Conservation (phyloP, 2,113 vertebrate species). For the Amphiprion ocellaris region DNA sequence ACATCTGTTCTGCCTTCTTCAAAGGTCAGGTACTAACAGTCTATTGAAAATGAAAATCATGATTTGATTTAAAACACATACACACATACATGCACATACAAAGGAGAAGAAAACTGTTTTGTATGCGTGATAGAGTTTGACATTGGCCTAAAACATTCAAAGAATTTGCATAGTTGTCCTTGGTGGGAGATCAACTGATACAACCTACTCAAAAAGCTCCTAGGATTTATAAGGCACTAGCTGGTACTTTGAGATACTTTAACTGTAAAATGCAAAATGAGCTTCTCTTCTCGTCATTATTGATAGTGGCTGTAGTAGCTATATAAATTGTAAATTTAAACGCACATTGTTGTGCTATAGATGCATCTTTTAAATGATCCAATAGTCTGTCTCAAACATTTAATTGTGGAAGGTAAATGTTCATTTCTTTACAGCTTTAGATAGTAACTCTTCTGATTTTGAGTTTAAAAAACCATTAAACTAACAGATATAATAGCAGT, state of each 20-base stretch:
- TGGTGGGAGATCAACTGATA: slow-evolving; percentile 1
- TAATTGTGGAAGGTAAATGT: too few relatives aligned
- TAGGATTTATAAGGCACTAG: slow-evolving; percentile 11
- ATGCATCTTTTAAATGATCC: too few relatives aligned
- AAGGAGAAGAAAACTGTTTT: neutral
- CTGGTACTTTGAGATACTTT: slow-evolving; percentile 8
- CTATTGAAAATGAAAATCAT: neutral
- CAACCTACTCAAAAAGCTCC: neutral
- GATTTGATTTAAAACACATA: neutral
- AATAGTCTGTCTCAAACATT: too few relatives aligned
- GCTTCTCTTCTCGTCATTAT: slow-evolving; percentile 8
- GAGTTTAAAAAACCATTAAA: too few relatives aligned
- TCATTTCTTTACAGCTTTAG: too few relatives aligned
- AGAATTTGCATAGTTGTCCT: neutral
- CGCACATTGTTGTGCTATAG: too few relatives aligned
- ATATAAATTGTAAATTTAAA: too few relatives aligned
- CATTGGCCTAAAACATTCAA: slow-evolving; percentile 15
- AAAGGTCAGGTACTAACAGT: neutral
- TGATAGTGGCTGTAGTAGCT: too few relatives aligned
- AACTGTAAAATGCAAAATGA: neutral
- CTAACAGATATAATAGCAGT: too few relatives aligned
- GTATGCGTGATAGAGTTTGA: neutral
- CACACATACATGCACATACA: neutral
- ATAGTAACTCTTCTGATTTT: too few relatives aligned
- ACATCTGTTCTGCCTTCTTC: slow-evolving; percentile 6